Percentiles rank a stretch among this genome's conserved stretches.
Conservation (phyloP, 1,140 invertebrate genomes). For the Zaprionus lachaisei region DNA sequence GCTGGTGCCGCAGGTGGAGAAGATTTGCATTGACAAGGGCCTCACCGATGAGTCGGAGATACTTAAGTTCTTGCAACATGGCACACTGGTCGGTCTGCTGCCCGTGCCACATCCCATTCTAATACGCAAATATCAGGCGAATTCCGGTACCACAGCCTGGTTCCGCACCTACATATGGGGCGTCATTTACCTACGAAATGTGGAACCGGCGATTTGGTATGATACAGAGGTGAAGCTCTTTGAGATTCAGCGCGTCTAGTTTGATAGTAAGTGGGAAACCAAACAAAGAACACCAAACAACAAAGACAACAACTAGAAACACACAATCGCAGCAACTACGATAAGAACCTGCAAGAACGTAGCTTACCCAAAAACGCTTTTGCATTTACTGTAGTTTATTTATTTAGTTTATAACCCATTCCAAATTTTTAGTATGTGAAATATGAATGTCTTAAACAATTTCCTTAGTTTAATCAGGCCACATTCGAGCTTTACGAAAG, state of each 20-base stretch:
- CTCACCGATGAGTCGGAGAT: conserved; percentile 99
- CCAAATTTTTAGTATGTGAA: conserved; percentile 44
- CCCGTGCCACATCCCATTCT: conserved; percentile 99
- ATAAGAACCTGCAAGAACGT: conserved; percentile 22
- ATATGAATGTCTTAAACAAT: conserved; percentile 44
- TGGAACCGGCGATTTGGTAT: conserved; percentile 99
- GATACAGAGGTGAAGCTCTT: conserved; percentile 99
- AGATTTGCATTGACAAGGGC: conserved; percentile 99
- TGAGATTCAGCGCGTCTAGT: conserved; percentile 96
- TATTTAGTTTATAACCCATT: conserved; percentile 70
- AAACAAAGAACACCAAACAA: conserved; percentile 33
- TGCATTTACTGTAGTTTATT: conserved; percentile 87
- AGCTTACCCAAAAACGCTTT: conserved; percentile 86
- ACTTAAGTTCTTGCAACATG: conserved; percentile 99
- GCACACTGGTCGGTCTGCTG: conserved; percentile 97
- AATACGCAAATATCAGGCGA: conserved; percentile 99
- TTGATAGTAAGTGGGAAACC: conserved; percentile 85
- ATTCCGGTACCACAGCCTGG: conserved; percentile 99
- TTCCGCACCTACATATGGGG: conserved; percentile 99
- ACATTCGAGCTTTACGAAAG: neutral
- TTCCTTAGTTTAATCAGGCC: conserved; percentile 4
- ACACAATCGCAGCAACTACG: conserved; percentile 56
- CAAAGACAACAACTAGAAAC: conserved; percentile 58
- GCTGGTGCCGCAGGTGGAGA: conserved; percentile 99
- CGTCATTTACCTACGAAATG: conserved; percentile 99